Evolutionary conservation across 2,113 vertebrate genomes (phyloP), one percentile per base, ranked within the genome.

Genomic region (Dascyllus trimaculatus): DNA sequence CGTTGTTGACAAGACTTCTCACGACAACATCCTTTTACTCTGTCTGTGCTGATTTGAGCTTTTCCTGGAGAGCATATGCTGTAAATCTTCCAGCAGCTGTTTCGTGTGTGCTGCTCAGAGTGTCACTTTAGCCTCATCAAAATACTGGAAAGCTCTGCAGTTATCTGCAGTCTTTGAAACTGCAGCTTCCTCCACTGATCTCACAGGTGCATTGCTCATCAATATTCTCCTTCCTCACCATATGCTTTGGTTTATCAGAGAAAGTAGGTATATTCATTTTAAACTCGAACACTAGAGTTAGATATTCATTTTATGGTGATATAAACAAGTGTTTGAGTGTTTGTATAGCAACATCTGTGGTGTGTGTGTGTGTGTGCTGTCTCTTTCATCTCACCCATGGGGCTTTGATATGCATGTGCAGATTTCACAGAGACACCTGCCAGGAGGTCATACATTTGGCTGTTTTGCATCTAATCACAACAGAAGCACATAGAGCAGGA

Each of bases 331-430:
- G 29, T 67, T 11, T 51, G 19, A 24, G 24, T 15, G 25, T 24
- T 11, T 29, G 38, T 56, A 10, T 4, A 58, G 29, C 29, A 76
- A 22, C 54, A 76, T 60, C 63, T 76, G 73, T 4, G 11, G 40
- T 4, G 40, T 15, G 40, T 56, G 19, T 4, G 29, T 29, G 29
- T 38, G 25, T 53, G 51, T 46, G 25, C 38, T 22, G 14, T 45
- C 35, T 69, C 56, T 77, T 61, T 77, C 48, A 46, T 80, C 45
- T 84, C 57, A 52, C 38, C 76, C 56, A 56, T 35, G 25, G 21
- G 26, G 46, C 45, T 43, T 21, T 21, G 17, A 2, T 43, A 29
- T 54, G 5, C 21, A 24, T 9, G 49, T 59, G 24, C 70, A 40
- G 9, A 43, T 58, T 35, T 26, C 6, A 72, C 40, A 43, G 11